These are phyloP conservation scores for Oreonectes daqikongensis DNA, from an alignment of 2,797 vertebrate species.

Conservation along the genomic window DNA sequence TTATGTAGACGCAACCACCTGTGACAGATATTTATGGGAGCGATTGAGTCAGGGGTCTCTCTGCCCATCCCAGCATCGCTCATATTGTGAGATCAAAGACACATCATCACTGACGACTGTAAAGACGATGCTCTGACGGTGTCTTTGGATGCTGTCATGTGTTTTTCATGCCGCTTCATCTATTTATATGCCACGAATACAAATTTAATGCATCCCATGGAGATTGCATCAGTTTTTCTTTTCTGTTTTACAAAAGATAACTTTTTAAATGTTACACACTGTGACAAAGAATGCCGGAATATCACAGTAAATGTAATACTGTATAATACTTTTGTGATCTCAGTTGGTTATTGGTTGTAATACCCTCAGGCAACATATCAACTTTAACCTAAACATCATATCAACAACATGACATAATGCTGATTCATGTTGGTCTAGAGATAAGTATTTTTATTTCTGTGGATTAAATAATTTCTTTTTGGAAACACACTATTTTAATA, in stretches of 20 bases:
- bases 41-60: background rate
- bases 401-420: background rate
- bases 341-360: too few relatives aligned
- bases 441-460: background rate
- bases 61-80: background rate
- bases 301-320: too few relatives aligned
- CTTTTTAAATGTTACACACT: background rate
- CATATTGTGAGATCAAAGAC: slow-evolving; percentile 6
- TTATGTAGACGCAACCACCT: background rate
- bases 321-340: background rate
- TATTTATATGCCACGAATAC: background rate
- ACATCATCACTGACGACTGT: background rate
- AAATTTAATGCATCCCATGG: background rate
- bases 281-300: too few relatives aligned
- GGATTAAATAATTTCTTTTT: background rate
- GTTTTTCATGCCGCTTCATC: background rate
- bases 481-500: background rate
- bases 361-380: too few relatives aligned
- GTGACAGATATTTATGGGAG: background rate
- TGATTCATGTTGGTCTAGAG: background rate
- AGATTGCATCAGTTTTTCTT: background rate
- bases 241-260: background rate
- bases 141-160: background rate
- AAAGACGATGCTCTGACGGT: background rate
- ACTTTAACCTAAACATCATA: too few relatives aligned